A percentile compares a stretch with the other conserved stretches of the same genome.
Evolutionary conservation across 2,113 vertebrate species (phyloP).

Genomic region (Hippopotamus amphibius): DNA sequence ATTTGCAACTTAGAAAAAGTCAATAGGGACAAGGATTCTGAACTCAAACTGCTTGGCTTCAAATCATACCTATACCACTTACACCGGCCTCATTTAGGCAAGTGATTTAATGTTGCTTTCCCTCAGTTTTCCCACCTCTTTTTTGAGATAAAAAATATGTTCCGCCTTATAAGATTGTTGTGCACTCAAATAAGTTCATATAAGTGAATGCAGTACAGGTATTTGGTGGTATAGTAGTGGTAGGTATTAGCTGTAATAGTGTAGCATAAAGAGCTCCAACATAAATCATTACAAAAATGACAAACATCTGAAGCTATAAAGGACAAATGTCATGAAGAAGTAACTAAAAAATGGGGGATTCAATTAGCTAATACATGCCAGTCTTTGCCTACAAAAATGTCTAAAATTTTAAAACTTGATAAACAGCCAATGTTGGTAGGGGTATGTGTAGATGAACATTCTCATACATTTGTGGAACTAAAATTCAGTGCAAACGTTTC

Average conservation of each 20-base stretch:
- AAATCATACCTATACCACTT: background rate
- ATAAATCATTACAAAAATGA: background rate
- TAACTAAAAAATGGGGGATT: background rate
- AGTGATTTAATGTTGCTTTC: background rate
- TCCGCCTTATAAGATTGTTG: background rate
- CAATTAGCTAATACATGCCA: background rate
- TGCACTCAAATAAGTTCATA: background rate
- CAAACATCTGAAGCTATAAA: background rate
- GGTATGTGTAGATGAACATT: background rate
- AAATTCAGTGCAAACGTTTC: background rate
- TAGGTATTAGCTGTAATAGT: no score
- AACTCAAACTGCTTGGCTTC: background rate
- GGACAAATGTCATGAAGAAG: background rate
- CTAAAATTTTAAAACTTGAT: background rate
- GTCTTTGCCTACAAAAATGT: background rate
- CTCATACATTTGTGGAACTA: background rate
- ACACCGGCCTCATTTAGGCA: background rate
- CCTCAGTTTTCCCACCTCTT: background rate
- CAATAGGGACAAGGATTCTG: background rate
- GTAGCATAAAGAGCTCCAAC: background rate
- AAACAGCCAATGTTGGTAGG: background rate
- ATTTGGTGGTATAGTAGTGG: background rate
- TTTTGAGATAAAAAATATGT: background rate
- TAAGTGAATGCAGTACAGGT: background rate
- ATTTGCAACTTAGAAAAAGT: background rate